These are phyloP conservation scores for Toxostoma redivivum DNA, from an alignment of 2,113 vertebrate genomes.

Conservation along the genomic window DNA sequence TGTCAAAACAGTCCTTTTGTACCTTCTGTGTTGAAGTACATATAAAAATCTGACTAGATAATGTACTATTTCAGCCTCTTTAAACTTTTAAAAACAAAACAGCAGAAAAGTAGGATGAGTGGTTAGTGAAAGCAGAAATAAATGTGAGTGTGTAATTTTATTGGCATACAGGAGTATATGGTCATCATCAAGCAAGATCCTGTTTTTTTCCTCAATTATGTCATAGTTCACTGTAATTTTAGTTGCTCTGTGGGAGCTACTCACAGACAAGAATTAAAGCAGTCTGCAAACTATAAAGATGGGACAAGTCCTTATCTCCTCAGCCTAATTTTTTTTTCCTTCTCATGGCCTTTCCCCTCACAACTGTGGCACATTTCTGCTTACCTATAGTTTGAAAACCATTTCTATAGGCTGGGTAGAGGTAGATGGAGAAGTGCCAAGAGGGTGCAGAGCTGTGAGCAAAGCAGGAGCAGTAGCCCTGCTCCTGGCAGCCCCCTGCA, in stretches of 20 bases:
- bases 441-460: not conserved
- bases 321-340: not conserved
- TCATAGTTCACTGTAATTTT: constrained; percentile 45
- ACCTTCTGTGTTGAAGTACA: not conserved
- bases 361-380: not conserved
- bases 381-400: not conserved
- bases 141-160: constrained; percentile 12
- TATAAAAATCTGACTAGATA: not conserved
- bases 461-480: not conserved
- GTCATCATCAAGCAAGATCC: not conserved
- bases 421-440: not conserved
- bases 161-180: constrained; percentile 1
- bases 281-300: not conserved
- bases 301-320: not conserved
- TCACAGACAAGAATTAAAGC: not conserved
- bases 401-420: not conserved
- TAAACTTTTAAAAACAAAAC: not conserved
- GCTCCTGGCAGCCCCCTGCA: not conserved
- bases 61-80: not conserved
- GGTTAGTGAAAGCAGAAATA: constrained; percentile 13
- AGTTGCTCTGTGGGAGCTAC: not conserved
- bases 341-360: not conserved
- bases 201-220: not conserved
- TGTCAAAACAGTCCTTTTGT: constrained; percentile 2
- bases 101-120: not conserved